Evolutionary conservation across 1,140 invertebrate genomes (phyloP).

Genomic region (Drosophila carrolli): DNA sequence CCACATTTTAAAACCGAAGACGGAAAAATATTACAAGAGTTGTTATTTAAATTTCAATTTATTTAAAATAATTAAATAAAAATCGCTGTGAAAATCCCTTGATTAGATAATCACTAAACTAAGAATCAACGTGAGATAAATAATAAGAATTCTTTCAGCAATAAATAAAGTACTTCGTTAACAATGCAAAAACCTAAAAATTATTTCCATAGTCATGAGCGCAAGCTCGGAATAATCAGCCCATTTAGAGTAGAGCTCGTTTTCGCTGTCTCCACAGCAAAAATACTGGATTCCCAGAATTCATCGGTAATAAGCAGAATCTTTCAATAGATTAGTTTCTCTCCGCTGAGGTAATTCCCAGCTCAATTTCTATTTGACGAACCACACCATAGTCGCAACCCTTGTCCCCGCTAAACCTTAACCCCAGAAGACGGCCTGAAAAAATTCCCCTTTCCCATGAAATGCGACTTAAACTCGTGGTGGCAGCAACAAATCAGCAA

Average conservation of each 20-base stretch:
- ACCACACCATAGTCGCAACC: constrained; percentile 16
- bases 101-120: neutral
- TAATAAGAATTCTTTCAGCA: neutral
- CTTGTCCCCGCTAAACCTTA: constrained; percentile 9
- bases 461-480: constrained; percentile 39
- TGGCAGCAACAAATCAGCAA: constrained; percentile 40
- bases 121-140: neutral
- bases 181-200: constrained; percentile 3
- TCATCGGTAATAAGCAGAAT: constrained; percentile 22
- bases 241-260: constrained; percentile 19
- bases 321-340: constrained; percentile 16
- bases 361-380: constrained; percentile 30
- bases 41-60: too few species aligned
- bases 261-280: constrained; percentile 6
- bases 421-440: constrained; percentile 3
- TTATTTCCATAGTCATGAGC: neutral
- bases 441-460: constrained; percentile 30
- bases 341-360: constrained; percentile 32
- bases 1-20: too few species aligned
- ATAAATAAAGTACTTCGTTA: neutral
- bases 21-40: too few species aligned
- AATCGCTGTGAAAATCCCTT: too few species aligned
- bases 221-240: constrained; percentile 9
- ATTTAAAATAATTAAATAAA: too few species aligned
- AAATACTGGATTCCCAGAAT: constrained; percentile 34